A percentile compares a stretch with the other conserved stretches of the same genome.
Evolutionary conservation across 2,797 vertebrate genomes (phyloP).

Genomic region (Myotis vivesi): DNA sequence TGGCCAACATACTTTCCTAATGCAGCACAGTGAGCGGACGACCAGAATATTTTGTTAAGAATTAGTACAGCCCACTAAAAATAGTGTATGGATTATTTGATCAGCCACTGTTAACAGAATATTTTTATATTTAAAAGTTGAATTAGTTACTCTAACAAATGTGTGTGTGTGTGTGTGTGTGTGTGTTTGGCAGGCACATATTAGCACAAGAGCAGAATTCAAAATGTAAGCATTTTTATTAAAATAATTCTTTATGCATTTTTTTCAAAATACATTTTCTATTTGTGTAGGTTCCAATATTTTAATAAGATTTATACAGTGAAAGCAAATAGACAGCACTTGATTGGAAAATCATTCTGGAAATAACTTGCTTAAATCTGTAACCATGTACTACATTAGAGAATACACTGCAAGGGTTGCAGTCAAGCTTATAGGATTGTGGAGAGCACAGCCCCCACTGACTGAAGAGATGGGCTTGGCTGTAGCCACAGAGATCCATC

Average conservation of each 20-base stretch:
- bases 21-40: neutral
- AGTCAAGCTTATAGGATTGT: neutral
- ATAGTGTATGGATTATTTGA: neutral
- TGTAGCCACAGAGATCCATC: accelerated
- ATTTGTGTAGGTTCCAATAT: neutral
- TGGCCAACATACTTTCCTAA: neutral
- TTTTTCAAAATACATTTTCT: neutral
- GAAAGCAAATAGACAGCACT: neutral
- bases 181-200: neutral
- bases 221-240: neutral
- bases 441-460: no score
- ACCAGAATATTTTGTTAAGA: neutral
- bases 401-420: neutral
- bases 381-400: neutral
- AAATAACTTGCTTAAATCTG: neutral
- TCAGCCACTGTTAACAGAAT: neutral
- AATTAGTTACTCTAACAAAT: neutral
- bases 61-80: neutral
- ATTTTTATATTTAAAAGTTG: neutral
- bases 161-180: neutral
- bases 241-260: neutral
- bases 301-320: neutral
- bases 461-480: accelerated
- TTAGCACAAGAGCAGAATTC: neutral
- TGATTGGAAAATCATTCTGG: neutral